These are phyloP conservation scores for Bembecia ichneumoniformis DNA, from an alignment of 2,888 invertebrate species.

Conservation along the genomic window DNA sequence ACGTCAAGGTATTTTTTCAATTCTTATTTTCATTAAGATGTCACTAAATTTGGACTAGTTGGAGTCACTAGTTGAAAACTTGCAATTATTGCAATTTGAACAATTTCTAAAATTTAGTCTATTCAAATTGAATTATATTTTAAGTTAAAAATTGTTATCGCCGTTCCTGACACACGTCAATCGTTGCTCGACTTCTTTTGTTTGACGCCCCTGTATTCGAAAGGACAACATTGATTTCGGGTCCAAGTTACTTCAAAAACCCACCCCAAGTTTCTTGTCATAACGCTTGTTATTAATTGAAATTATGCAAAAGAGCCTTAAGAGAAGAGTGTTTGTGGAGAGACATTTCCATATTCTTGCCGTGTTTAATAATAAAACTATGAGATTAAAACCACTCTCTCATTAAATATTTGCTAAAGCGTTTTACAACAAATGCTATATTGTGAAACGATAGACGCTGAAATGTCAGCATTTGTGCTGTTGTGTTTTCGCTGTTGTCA, in stretches of 20 bases:
- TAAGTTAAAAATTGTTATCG: not conserved
- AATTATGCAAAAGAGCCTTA: conserved; percentile 45
- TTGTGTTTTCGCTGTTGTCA: no score
- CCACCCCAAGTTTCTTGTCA: conserved; percentile 30
- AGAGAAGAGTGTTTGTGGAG: conserved; percentile 5
- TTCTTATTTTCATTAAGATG: no score
- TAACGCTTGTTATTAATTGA: conserved; percentile 48
- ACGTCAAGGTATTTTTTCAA: no score
- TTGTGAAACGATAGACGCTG: no score
- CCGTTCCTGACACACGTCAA: not conserved
- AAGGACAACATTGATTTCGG: conserved; percentile 36
- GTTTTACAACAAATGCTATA: no score
- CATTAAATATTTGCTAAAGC: no score
- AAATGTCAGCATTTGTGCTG: no score
- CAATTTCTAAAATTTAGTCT: no score
- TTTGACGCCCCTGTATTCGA: conserved; percentile 13
- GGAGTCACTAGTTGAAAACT: no score
- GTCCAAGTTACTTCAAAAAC: conserved; percentile 17
- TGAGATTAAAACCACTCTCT: not conserved
- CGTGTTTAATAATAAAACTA: not conserved
- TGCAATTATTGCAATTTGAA: no score
- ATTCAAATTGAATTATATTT: no score
- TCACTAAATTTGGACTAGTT: no score
- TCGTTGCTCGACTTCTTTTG: not conserved
- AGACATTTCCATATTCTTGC: conserved; percentile 11